phyloP scores from a whole-genome alignment of 2,113 vertebrate species.

The Centropristis striata region DNA sequence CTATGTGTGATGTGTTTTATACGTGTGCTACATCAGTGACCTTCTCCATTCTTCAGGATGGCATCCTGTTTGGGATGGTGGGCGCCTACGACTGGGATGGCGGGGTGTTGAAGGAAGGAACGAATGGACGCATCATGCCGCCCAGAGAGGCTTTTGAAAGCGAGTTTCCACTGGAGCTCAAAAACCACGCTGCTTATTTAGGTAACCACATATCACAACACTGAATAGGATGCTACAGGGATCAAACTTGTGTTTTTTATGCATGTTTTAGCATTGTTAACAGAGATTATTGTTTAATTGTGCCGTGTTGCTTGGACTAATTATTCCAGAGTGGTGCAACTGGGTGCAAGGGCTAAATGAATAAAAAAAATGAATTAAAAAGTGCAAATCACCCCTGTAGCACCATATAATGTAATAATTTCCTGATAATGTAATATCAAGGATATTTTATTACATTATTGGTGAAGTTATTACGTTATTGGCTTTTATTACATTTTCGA shows the following conservation, averaged over 20 bases:
- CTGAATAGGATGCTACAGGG: background rate
- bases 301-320: background rate
- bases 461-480: too few species aligned
- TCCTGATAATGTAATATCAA: too few species aligned
- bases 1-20: background rate
- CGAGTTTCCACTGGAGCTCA: constrained; percentile 91
- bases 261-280: background rate
- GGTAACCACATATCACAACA: constrained; percentile 80
- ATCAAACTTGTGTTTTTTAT: background rate
- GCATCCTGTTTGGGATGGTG: constrained; percentile 94
- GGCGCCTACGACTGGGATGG: constrained; percentile 97
- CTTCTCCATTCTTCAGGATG: constrained; percentile 85
- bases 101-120: constrained; percentile 89
- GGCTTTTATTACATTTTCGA: too few species aligned
- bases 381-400: too few species aligned
- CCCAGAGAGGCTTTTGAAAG: constrained; percentile 88
- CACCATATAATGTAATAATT: too few species aligned
- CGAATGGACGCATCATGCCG: constrained; percentile 80
- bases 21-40: background rate
- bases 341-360: too few species aligned
- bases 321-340: background rate
- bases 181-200: constrained; percentile 94
- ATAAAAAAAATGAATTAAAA: too few species aligned
- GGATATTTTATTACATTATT: too few species aligned
- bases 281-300: background rate